Conservation (phyloP, 2,888 invertebrate genomes). For the Ochlodes sylvanus region DNA sequence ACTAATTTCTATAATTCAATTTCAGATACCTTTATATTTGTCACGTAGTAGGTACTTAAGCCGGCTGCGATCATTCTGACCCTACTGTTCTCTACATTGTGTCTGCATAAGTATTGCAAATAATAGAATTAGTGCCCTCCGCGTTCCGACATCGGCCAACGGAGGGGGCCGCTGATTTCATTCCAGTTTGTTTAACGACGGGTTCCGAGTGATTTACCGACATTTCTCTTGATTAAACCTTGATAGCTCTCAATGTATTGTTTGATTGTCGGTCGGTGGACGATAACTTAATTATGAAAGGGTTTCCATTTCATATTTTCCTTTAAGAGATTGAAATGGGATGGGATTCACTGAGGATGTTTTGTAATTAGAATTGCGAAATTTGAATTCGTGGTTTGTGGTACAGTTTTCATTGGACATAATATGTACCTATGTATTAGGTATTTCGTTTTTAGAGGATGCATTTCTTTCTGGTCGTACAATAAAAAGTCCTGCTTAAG, state of each 20-base stretch:
- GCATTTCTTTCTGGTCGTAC: too few species aligned
- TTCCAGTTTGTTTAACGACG: slow-evolving; percentile 56
- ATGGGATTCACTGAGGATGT: background rate
- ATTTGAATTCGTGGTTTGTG: background rate
- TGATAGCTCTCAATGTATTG: slow-evolving; percentile 39
- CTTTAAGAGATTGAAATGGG: slow-evolving; percentile 10
- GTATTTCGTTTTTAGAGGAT: too few species aligned
- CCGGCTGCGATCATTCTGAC: background rate
- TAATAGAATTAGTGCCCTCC: slow-evolving; percentile 63
- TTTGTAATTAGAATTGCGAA: background rate
- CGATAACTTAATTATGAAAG: slow-evolving; percentile 18
- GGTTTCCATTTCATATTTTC: slow-evolving; percentile 14
- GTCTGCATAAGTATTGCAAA: slow-evolving; percentile 51
- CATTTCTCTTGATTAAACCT: slow-evolving; percentile 46
- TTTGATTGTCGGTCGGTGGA: slow-evolving; percentile 19
- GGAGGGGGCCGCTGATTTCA: slow-evolving; percentile 58
- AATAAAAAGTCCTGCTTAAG: too few species aligned
- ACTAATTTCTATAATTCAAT: too few species aligned
- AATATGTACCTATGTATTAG: too few species aligned
- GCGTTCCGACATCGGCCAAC: slow-evolving; percentile 38
- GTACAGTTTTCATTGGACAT: background rate
- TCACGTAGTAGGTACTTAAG: background rate
- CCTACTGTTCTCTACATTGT: background rate
- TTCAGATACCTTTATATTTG: too few species aligned
- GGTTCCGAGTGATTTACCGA: slow-evolving; percentile 40